Evolutionary conservation across 2,888 invertebrate genomes (phyloP), one percentile per base, ranked within the genome.

Genomic region (Campoplex capitator): DNA sequence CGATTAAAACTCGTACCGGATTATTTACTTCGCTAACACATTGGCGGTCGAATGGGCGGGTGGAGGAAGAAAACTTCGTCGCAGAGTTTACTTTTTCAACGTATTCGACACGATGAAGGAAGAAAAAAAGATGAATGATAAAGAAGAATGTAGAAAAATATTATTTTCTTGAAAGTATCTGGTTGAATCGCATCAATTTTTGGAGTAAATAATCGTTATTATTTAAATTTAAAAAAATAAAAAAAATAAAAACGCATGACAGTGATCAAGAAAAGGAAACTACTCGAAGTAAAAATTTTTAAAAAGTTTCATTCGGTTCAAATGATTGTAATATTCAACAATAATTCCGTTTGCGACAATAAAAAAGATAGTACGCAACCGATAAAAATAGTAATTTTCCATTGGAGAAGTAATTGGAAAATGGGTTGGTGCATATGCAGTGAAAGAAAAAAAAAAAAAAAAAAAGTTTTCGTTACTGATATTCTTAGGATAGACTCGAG

Each of bases 1-100:
- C 81, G 77, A 77, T 85, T 65, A 83, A 82, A 75, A 68, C 82
- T 71, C 75, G 86, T 62, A 73, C 77, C 78, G 83, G 74, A 83
- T 86, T 86, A 86, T 86, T 83, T 83, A 62, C 78, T 78, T 13
- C 62, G 73, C 79, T 79, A 79, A 79, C 75, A 78, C 77, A 62
- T 58, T 68, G 54, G 18, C 83, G 62, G 28, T 32, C 62, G 62
- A 58, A 62, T 62, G 78, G 51, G 38, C 38, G 65, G 58, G 48
- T 74, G 58, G 75, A 42, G 38, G 45, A 54, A 71, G 45, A 51
- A 62, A 68, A 68, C 18, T 68, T 32, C 18, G 28, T 51, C 65
- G 62, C 56, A 32, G 56, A 56, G 68, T 54, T 78, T 67, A 54
- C 42, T 85, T 71, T 82, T 70, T 16, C 74, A 54, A 38, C 48